phyloP scores from a whole-genome alignment of 2,113 vertebrate genomes.

The Gambusia holbrooki region DNA sequence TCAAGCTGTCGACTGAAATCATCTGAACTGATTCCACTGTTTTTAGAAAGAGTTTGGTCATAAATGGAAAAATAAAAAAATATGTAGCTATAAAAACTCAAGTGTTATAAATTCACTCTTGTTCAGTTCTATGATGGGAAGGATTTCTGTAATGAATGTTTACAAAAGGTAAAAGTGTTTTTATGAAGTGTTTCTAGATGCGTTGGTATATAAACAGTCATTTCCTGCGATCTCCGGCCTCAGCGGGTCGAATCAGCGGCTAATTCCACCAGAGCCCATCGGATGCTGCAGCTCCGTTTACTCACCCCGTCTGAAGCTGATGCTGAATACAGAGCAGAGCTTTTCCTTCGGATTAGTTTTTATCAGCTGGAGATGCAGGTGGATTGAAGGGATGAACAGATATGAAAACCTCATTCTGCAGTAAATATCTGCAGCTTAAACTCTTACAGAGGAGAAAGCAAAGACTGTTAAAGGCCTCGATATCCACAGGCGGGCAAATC shows the following conservation, averaged over 20 bases:
- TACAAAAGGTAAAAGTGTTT: background rate
- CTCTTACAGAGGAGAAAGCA: constrained; percentile 34
- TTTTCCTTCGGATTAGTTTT: constrained; percentile 53
- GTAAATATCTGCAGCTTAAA: constrained; percentile 56
- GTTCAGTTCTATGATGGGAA: constrained; percentile 37
- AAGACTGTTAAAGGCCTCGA: constrained; percentile 43
- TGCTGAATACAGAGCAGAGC: constrained; percentile 66
- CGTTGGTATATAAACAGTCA: constrained; percentile 30
- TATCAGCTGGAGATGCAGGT: constrained; percentile 63
- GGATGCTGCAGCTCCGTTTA: constrained; percentile 33
- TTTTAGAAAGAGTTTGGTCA: no score
- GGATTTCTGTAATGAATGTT: constrained; percentile 55
- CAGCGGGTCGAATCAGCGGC: constrained; percentile 53
- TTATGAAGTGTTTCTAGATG: background rate
- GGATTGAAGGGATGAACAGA: constrained; percentile 71
- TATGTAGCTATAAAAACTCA: no score
- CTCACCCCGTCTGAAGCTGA: constrained; percentile 46
- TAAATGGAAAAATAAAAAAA: no score
- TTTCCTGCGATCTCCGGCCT: constrained; percentile 15
- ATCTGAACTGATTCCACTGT: no score
- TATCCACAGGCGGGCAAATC: constrained; percentile 33
- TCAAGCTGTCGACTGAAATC: no score
- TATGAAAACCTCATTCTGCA: constrained; percentile 60
- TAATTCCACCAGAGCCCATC: constrained; percentile 44
- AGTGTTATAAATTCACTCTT: no score